phyloP scores from a whole-genome alignment of 2,113 vertebrate species.

The Albula glossodonta region DNA sequence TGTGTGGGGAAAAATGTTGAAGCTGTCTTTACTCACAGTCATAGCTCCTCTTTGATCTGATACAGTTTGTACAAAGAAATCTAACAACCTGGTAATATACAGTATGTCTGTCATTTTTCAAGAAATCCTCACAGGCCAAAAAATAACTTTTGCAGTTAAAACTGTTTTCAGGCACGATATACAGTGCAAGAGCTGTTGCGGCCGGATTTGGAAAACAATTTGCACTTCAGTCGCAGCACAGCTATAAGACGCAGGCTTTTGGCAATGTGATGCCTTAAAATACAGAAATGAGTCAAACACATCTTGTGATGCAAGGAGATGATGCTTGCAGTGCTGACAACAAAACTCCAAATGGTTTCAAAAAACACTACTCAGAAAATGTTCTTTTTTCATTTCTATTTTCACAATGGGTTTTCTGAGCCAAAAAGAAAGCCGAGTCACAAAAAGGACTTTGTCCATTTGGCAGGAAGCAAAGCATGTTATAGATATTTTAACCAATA shows the following conservation, averaged over 20 bases:
- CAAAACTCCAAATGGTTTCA: neutral
- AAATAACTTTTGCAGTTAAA: neutral
- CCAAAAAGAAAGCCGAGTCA: neutral
- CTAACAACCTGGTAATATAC: neutral
- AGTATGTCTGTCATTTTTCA: neutral
- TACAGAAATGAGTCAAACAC: neutral
- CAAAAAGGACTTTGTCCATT: neutral
- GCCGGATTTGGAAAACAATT: neutral
- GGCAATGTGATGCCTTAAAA: neutral
- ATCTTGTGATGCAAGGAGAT: neutral
- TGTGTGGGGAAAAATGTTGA: neutral
- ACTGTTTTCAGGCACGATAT: neutral
- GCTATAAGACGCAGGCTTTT: neutral
- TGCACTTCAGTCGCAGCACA: neutral
- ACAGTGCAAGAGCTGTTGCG: neutral
- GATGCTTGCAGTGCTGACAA: neutral
- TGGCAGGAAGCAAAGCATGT: neutral
- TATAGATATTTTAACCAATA: neutral
- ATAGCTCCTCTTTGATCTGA: neutral
- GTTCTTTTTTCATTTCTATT: neutral
- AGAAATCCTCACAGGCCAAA: neutral
- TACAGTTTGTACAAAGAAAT: neutral
- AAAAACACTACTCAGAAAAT: neutral
- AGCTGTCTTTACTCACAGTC: neutral
- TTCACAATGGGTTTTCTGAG: neutral